Percentiles rank a stretch among this genome's conserved stretches.
Conservation (phyloP, 1,140 invertebrate species). For the Callitettix versicolor region DNA sequence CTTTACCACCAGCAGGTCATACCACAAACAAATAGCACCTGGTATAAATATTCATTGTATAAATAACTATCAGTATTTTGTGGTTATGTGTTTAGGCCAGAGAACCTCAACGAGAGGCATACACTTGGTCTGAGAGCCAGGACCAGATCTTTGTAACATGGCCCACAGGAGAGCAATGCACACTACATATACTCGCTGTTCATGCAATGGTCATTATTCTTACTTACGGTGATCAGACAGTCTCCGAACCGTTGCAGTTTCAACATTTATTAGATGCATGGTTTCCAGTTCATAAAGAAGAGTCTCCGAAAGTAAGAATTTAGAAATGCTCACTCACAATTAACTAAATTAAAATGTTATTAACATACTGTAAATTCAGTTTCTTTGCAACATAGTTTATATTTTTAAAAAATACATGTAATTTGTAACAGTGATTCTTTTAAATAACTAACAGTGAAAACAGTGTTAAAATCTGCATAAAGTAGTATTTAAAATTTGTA, state of each 20-base stretch:
- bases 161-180: slow-evolving; percentile 69
- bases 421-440: no score
- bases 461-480: no score
- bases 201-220: slow-evolving; percentile 91
- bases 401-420: no score
- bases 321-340: slow-evolving; percentile 18
- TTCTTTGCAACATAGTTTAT: no score
- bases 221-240: slow-evolving; percentile 52
- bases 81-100: slow-evolving; percentile 27
- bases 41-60: no score
- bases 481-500: no score
- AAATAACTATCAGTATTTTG: no score
- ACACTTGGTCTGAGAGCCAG: slow-evolving; percentile 37
- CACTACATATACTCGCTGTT: slow-evolving; percentile 78
- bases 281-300: slow-evolving; percentile 52
- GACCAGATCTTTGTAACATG: slow-evolving; percentile 71
- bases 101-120: slow-evolving; percentile 37
- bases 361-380: no score
- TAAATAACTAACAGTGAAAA: no score
- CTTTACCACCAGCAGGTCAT: no score
- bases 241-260: slow-evolving; percentile 15
- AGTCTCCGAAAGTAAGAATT: slow-evolving; percentile 28
- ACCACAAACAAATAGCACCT: no score
- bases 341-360: no score
- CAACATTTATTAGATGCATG: slow-evolving; percentile 63